phyloP scores from a whole-genome alignment of 2,797 vertebrate species.

The Microchirus variegatus region DNA sequence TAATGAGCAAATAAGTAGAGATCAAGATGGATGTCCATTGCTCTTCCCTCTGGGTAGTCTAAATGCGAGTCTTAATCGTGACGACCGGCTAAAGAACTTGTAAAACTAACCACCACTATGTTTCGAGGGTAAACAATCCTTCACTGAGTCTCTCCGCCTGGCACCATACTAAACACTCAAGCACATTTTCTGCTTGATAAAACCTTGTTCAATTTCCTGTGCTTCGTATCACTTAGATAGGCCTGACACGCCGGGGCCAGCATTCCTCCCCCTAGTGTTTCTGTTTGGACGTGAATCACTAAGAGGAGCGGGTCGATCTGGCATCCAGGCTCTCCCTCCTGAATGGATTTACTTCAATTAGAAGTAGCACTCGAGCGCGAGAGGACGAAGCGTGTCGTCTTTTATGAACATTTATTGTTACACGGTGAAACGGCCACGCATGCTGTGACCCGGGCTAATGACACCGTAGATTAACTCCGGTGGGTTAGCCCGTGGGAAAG shows the following conservation, averaged over 20 bases:
- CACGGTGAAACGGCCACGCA: conserved; percentile 67
- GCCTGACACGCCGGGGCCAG: conserved; percentile 26
- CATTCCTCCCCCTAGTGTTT: conserved; percentile 15
- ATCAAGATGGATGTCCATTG: no score
- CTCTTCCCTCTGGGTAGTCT: no score
- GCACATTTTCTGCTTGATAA: conserved; percentile 71
- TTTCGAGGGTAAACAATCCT: conserved; percentile 67
- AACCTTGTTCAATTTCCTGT: conserved; percentile 69
- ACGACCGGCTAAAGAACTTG: conserved; percentile 22
- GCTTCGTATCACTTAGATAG: conserved; percentile 39
- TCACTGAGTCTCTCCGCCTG: conserved; percentile 25
- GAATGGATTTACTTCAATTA: conserved; percentile 75
- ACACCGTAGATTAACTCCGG: conserved; percentile 73
- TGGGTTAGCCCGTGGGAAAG: conserved; percentile 68
- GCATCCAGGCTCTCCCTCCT: conserved; percentile 14
- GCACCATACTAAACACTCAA: conserved; percentile 60
- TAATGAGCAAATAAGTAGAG: no score
- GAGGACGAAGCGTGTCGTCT: conserved; percentile 55
- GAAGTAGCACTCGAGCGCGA: conserved; percentile 52
- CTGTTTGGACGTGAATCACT: conserved; percentile 40
- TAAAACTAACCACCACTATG: conserved; percentile 24
- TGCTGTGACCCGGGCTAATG: conserved; percentile 72
- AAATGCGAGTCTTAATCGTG: neutral
- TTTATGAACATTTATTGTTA: conserved; percentile 77
- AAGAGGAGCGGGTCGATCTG: conserved; percentile 53